Conservation (phyloP, 2,888 invertebrate genomes). For the Andrena flavipes region DNA sequence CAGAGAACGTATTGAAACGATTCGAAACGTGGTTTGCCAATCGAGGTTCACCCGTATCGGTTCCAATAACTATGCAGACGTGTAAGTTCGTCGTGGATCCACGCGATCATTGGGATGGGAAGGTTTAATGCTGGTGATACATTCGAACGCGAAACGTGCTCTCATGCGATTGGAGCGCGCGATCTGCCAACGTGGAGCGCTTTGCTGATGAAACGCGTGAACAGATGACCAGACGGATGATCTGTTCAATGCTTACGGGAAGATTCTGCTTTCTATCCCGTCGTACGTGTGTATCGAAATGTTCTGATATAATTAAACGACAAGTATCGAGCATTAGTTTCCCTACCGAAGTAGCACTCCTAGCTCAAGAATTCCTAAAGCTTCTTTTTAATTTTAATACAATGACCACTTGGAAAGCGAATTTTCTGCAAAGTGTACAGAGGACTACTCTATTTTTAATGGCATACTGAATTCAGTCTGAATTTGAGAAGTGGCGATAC, state of each 20-base stretch:
- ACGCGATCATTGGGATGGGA: constrained; percentile 7
- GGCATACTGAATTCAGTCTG: neutral
- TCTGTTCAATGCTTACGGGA: neutral
- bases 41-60: constrained; percentile 10
- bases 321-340: neutral
- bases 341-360: neutral
- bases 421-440: no score
- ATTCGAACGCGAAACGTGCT: constrained; percentile 33
- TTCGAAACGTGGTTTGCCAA: neutral
- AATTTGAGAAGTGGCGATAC: no score
- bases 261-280: neutral
- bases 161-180: constrained; percentile 31
- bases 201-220: neutral
- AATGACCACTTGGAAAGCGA: no score
- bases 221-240: neutral
- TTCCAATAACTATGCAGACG: constrained; percentile 5
- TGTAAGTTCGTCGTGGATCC: neutral
- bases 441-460: neutral
- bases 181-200: constrained; percentile 17
- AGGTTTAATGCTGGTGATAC: constrained; percentile 23
- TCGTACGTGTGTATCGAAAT: neutral
- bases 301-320: neutral
- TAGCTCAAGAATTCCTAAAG: neutral
- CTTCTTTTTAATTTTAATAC: no score
- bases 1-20: neutral